Conservation (phyloP, 53 echinoderm and acorn worm species). For the Stichopus horrens region DNA sequence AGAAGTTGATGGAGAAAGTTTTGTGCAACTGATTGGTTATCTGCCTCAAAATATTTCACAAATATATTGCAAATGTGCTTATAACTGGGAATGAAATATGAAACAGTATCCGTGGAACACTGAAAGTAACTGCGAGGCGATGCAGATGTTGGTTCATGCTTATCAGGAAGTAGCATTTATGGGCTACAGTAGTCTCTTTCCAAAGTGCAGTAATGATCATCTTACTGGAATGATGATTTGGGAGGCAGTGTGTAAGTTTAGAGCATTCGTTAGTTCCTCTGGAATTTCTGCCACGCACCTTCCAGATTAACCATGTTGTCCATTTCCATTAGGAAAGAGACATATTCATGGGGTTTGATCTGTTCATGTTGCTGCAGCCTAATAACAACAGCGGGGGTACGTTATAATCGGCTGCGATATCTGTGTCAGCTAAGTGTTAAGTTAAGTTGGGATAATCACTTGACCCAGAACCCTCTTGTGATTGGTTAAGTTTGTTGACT, state of each 20-base stretch:
- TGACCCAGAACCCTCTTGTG: constrained; percentile 16
- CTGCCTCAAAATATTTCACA: no score
- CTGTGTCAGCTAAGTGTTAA: constrained; percentile 38
- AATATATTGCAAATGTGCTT: no score
- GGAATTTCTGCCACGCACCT: neutral
- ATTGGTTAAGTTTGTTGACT: constrained; percentile 23
- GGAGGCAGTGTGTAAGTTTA: no score
- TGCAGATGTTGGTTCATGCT: no score
- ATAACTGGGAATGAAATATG: no score
- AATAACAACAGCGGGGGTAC: constrained; percentile 41
- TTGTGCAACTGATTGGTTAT: no score
- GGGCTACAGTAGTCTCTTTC: no score
- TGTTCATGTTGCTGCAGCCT: constrained; percentile 9
- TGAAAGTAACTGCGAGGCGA: no score
- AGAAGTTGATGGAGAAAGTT: neutral
- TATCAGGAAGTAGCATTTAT: no score
- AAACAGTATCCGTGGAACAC: no score
- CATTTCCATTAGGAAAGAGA: neutral
- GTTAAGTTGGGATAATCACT: constrained; percentile 13
- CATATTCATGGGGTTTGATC: neutral
- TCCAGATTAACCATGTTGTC: neutral
- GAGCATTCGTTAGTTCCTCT: neutral
- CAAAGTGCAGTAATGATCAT: no score
- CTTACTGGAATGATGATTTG: no score
- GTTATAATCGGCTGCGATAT: neutral